A percentile compares a stretch with the other conserved stretches of the same genome.
Evolutionary conservation across 1,140 invertebrate genomes (phyloP).

Genomic region (Philotrypesis tridentata): DNA sequence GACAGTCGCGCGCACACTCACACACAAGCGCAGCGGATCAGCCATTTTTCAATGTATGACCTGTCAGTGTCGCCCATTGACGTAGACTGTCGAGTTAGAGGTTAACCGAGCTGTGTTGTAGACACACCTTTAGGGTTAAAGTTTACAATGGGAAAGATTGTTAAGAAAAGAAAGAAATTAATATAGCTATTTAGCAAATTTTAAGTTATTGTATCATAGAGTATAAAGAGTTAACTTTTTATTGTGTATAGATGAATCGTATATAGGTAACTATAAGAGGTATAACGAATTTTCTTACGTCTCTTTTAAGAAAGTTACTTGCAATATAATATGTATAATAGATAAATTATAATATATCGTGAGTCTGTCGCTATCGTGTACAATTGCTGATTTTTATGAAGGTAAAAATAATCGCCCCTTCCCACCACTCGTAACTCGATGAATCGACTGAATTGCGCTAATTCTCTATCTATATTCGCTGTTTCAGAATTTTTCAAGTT

Average conservation of each 20-base stretch:
- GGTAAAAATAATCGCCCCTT: slow-evolving; percentile 19
- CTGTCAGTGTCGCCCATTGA: slow-evolving; percentile 35
- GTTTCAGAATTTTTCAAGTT: slow-evolving; percentile 36
- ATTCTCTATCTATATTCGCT: slow-evolving; percentile 3
- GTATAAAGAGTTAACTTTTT: not conserved
- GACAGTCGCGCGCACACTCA: not conserved
- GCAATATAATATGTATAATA: slow-evolving; percentile 27
- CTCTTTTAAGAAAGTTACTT: slow-evolving; percentile 21
- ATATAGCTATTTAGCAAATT: not conserved
- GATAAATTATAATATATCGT: slow-evolving; percentile 25
- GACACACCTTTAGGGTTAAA: slow-evolving; percentile 46
- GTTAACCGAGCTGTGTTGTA: slow-evolving; percentile 35
- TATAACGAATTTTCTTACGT: slow-evolving; percentile 1
- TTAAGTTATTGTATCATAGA: slow-evolving; percentile 21
- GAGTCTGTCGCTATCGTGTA: not conserved
- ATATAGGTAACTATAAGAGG: not conserved
- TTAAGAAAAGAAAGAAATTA: slow-evolving; percentile 47
- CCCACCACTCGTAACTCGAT: no score
- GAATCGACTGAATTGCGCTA: not conserved
- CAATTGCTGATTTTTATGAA: slow-evolving; percentile 29
- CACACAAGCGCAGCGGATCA: not conserved
- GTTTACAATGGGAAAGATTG: slow-evolving; percentile 45
- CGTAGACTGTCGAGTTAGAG: slow-evolving; percentile 20
- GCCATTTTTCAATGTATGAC: not conserved
- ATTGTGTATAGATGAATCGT: not conserved